Evolutionary conservation across 2,113 vertebrate species (phyloP).

Genomic region (Saimiri boliviensis): DNA sequence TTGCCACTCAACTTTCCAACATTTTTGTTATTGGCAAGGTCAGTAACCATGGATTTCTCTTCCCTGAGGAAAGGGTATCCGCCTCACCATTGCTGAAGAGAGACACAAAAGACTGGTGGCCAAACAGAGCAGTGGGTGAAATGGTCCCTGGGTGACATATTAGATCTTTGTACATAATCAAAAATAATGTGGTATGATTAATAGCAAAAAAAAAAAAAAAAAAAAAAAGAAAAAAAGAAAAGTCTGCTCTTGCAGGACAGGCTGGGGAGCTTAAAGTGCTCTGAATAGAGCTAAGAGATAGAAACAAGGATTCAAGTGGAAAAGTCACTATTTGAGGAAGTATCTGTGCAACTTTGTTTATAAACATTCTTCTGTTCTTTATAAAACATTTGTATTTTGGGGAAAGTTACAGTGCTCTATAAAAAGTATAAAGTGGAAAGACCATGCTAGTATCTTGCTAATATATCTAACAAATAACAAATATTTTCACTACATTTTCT

Average conservation of each 20-base stretch:
- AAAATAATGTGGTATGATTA: too few relatives aligned
- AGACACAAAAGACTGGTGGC: too few relatives aligned
- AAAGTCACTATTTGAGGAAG: constrained; percentile 11
- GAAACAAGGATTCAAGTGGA: not conserved
- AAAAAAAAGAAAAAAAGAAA: too few relatives aligned
- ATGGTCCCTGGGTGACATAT: too few relatives aligned
- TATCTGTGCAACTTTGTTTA: not conserved
- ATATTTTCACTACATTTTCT: not conserved
- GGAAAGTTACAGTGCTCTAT: not conserved
- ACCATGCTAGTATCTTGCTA: not conserved
- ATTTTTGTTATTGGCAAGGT: too few relatives aligned
- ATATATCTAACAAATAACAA: not conserved
- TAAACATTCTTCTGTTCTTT: not conserved
- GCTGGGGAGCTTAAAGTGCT: not conserved
- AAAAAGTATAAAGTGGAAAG: not conserved
- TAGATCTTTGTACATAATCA: too few relatives aligned
- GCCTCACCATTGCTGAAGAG: too few relatives aligned
- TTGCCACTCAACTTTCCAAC: too few relatives aligned
- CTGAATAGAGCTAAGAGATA: not conserved
- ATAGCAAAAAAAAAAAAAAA: too few relatives aligned
- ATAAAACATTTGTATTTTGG: constrained; percentile 11
- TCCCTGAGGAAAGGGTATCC: too few relatives aligned
- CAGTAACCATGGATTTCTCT: too few relatives aligned
- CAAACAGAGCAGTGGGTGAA: too few relatives aligned
- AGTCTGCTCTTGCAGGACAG: not conserved